phyloP scores from a whole-genome alignment of 2,797 vertebrate genomes.

The Anguilla pacifica region DNA sequence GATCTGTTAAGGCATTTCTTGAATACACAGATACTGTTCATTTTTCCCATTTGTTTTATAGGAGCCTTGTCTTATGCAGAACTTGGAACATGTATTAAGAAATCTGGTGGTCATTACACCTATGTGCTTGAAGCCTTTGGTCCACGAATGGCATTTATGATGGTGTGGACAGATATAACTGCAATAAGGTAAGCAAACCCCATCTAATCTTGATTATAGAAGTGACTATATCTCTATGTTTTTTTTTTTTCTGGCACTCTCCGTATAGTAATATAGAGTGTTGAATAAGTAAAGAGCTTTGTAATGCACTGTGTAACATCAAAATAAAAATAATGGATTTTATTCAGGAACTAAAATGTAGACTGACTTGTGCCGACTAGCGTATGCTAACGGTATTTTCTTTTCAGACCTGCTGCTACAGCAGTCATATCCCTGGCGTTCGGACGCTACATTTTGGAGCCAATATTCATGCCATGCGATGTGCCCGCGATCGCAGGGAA shows the following conservation, averaged over 20 bases:
- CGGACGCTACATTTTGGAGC: slow-evolving; percentile 91
- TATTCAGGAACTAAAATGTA: not conserved
- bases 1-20: not conserved
- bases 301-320: not conserved
- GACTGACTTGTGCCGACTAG: not conserved
- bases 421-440: slow-evolving; percentile 94
- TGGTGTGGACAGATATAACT: slow-evolving; percentile 89
- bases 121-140: slow-evolving; percentile 95
- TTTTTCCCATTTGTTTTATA: slow-evolving; percentile 56
- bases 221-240: not conserved
- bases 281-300: not conserved
- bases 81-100: slow-evolving; percentile 91
- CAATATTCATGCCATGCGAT: slow-evolving; percentile 91
- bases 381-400: slow-evolving; percentile 29
- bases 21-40: not conserved
- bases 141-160: slow-evolving; percentile 86
- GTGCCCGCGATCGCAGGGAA: slow-evolving; percentile 87
- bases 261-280: slow-evolving; percentile 23
- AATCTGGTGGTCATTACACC: slow-evolving; percentile 94
- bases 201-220: slow-evolving; percentile 13
- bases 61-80: slow-evolving; percentile 94
- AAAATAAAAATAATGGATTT: not conserved
- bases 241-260: not conserved
- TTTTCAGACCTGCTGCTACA: slow-evolving; percentile 82
- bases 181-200: slow-evolving; percentile 82